These are phyloP conservation scores for Drosophila subobscura DNA, from an alignment of 1,140 invertebrate species.

Conservation along the genomic window DNA sequence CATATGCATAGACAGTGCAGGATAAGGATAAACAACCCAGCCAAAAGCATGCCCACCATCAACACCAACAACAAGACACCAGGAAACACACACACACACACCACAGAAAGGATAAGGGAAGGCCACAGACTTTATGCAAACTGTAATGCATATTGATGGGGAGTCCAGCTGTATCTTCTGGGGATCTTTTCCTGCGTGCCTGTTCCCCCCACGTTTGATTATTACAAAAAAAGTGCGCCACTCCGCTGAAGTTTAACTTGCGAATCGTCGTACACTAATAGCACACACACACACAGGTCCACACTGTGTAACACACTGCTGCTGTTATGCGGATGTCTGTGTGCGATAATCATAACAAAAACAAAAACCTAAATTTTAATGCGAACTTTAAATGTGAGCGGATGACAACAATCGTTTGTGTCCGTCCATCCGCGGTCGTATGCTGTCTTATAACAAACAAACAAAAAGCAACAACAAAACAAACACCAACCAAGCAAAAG, in stretches of 20 bases:
- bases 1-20: slow-evolving; percentile 12
- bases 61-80: background rate
- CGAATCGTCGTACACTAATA: slow-evolving; percentile 20
- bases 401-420: background rate
- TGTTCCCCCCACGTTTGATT: background rate
- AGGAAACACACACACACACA: slow-evolving; percentile 5
- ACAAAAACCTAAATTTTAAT: background rate
- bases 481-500: slow-evolving; percentile 26
- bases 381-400: background rate
- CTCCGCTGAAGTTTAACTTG: slow-evolving; percentile 64
- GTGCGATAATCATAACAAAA: no score
- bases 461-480: background rate
- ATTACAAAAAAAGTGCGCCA: slow-evolving; percentile 25
- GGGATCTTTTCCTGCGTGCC: background rate
- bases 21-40: background rate
- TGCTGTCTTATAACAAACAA: background rate
- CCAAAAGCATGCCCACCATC: no score
- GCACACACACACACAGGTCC: slow-evolving; percentile 2
- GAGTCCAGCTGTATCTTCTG: background rate
- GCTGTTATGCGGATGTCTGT: no score
- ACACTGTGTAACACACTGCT: background rate
- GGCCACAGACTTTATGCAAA: slow-evolving; percentile 31
- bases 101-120: background rate
- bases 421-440: background rate
- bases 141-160: slow-evolving; percentile 38